Evolutionary conservation across 2,888 invertebrate species (phyloP), one percentile per base, ranked within the genome.

Genomic region (Graphium colonna): DNA sequence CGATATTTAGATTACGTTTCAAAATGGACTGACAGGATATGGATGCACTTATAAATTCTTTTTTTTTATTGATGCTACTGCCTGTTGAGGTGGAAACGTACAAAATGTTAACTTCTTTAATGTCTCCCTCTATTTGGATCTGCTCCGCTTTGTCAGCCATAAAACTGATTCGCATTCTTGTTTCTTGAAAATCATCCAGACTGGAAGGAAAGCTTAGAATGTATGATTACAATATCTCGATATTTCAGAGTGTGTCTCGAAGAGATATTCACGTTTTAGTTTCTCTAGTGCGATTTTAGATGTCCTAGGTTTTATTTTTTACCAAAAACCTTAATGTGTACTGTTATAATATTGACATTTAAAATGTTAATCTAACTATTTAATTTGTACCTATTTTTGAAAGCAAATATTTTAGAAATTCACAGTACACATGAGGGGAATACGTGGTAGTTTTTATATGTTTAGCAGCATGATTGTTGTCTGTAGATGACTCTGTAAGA

Each of bases 381-480:
- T 21, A 21, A 3, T 3, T 21, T 21, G 5, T 21, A 21, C 5
- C n/a, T n/a, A n/a, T n/a, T n/a, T n/a, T n/a, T n/a, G n/a, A n/a
- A n/a, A n/a, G n/a, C n/a, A n/a, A n/a, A n/a, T 21, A 21, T 21
- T 21, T 21, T 21, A 21, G 5, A 21, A 21, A 21, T 3, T 3
- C 44, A 50, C 40, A 67, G 67, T 73, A 63, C 68, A 66, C 75
- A 67, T 75, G 74, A 68, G 71, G 69, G 68, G 60, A 69, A 53
- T 60, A 53, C 59, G 64, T 60, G 64, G 57, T 68, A 62, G 69
- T 73, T 21, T 21, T 12, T 36, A 66, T 62, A 69, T 83, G 83
- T 84, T 75, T 84, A 84, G 84, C 67, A 74, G 87, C 87, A 88
- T 88, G 87, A 63, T 82, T 83, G 84, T 86, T 82, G 83, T 86